These are phyloP conservation scores for Trachymyrmex septentrionalis DNA, from an alignment of 1,140 invertebrate species.

Conservation along the genomic window DNA sequence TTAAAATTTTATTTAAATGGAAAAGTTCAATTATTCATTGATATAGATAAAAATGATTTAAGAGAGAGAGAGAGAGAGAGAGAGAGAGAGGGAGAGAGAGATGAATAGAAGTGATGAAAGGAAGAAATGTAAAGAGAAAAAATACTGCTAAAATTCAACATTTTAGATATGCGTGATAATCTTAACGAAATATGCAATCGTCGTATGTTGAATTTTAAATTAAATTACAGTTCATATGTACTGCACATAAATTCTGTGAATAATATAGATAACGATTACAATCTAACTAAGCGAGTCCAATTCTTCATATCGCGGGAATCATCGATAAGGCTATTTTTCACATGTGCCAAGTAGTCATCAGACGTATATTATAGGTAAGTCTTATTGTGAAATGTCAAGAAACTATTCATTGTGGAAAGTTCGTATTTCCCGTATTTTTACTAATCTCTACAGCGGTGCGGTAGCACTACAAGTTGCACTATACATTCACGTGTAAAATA, in stretches of 20 bases:
- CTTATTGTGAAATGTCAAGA: conserved; percentile 25
- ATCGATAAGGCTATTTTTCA: conserved; percentile 33
- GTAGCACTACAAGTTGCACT: background rate
- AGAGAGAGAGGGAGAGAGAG: too few species aligned
- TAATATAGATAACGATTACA: conserved; percentile 27
- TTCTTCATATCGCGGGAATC: background rate
- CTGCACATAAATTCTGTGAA: conserved; percentile 36
- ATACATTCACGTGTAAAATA: conserved; percentile 20
- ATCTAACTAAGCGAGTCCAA: conserved; percentile 36
- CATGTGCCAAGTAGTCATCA: conserved; percentile 20
- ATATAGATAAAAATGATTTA: background rate
- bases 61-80: too few species aligned
- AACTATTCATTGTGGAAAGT: conserved; percentile 27
- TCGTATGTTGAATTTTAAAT: conserved; percentile 46
- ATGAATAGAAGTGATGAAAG: background rate
- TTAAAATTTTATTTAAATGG: background rate
- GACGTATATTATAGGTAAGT: background rate
- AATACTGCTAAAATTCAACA: conserved; percentile 28
- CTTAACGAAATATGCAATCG: conserved; percentile 4
- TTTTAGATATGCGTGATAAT: conserved; percentile 27
- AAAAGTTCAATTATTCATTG: background rate
- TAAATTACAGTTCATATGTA: conserved; percentile 25
- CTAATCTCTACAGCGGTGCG: background rate
- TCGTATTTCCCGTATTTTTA: conserved; percentile 18
- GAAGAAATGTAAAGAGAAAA: background rate